Percentiles rank a stretch among this genome's conserved stretches.
Conservation (phyloP, 2,797 vertebrate genomes). For the Darevskia mixta region DNA sequence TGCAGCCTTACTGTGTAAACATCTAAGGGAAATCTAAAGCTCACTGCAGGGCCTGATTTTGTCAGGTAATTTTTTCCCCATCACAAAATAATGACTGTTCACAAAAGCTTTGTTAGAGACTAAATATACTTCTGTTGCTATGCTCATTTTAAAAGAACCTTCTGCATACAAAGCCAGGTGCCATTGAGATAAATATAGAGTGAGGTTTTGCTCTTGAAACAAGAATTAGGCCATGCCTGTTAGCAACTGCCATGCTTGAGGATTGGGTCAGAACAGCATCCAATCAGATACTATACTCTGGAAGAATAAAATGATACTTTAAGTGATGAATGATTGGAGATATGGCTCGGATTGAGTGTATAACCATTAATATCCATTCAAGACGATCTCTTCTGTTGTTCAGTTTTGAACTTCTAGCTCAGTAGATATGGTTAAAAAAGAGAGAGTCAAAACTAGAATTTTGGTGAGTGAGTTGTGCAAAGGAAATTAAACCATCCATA, state of each 20-base stretch:
- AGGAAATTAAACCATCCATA: not conserved
- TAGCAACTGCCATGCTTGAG: not conserved
- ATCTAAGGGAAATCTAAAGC: too few relatives aligned
- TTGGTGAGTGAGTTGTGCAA: not conserved
- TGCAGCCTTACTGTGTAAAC: too few relatives aligned
- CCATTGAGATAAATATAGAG: not conserved
- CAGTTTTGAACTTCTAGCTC: not conserved
- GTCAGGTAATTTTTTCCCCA: too few relatives aligned
- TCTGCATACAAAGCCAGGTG: not conserved
- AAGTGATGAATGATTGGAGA: not conserved
- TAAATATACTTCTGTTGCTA: not conserved
- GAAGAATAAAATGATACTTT: not conserved
- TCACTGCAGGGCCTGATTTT: too few relatives aligned
- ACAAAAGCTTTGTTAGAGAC: too few relatives aligned
- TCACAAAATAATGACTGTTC: too few relatives aligned
- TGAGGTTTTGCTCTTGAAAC: not conserved
- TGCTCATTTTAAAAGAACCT: not conserved
- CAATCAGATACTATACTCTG: not conserved
- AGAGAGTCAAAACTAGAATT: not conserved
- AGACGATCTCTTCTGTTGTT: not conserved
- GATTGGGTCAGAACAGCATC: not conserved
- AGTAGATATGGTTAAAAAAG: not conserved
- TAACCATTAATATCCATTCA: not conserved
- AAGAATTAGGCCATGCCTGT: not conserved
- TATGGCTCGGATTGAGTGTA: not conserved